phyloP scores from a whole-genome alignment of 35 echinoderm and acorn worm genomes.

The Strongylocentrotus purpuratus region DNA sequence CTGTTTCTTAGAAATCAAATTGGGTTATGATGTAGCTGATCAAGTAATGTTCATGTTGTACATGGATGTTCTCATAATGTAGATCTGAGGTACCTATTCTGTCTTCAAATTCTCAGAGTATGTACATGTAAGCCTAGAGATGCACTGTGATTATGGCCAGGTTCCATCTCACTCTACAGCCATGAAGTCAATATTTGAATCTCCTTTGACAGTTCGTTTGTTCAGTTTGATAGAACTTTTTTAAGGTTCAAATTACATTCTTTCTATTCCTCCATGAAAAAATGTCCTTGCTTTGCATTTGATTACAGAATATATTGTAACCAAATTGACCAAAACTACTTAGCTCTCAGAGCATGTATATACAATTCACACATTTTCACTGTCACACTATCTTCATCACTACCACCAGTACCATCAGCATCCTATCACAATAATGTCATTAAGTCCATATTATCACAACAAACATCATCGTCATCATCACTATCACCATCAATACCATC shows the following conservation, averaged over 20 bases:
- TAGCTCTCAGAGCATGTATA: no score
- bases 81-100: neutral
- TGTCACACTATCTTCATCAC: neutral
- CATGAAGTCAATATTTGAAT: no score
- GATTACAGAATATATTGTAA: no score
- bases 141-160: neutral
- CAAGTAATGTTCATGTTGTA: neutral
- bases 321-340: no score
- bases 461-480: no score
- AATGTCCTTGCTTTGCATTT: no score
- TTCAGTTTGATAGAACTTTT: no score
- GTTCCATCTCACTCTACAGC: no score
- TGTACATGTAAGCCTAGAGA: neutral
- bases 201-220: no score
- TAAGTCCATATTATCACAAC: neutral
- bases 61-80: neutral
- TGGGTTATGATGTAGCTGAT: neutral
- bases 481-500: no score
- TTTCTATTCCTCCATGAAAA: no score
- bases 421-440: neutral
- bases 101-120: neutral
- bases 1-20: neutral
- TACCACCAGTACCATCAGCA: neutral
- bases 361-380: neutral
- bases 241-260: no score